phyloP scores from a whole-genome alignment of 2,888 invertebrate species.

The Brachyptera risi region DNA sequence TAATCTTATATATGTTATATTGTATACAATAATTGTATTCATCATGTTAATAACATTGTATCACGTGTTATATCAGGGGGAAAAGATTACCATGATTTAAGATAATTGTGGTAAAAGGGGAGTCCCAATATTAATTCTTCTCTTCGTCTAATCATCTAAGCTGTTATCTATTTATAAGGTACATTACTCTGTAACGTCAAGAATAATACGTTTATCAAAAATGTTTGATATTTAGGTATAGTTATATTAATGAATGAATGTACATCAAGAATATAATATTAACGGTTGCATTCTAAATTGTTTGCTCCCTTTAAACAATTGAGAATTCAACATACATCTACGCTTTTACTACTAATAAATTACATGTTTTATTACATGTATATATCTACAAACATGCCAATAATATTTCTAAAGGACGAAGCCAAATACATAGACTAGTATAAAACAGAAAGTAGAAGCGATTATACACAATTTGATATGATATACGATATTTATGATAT shows the following conservation, averaged over 20 bases:
- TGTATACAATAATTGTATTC: background rate
- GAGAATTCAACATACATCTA: background rate
- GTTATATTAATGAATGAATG: background rate
- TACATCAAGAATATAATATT: too few species aligned
- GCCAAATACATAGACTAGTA: too few species aligned
- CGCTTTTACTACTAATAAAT: too few species aligned
- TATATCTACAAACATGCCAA: too few species aligned
- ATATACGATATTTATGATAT: conserved; percentile 1
- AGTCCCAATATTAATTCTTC: conserved; percentile 1
- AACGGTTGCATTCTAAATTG: background rate
- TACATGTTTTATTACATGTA: too few species aligned
- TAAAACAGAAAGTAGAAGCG: too few species aligned
- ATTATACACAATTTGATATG: too few species aligned
- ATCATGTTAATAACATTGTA: background rate
- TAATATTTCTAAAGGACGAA: too few species aligned
- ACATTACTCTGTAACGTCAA: conserved; percentile 13
- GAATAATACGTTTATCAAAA: background rate
- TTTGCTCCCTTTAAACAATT: background rate
- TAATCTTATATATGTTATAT: background rate
- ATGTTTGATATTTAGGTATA: background rate
- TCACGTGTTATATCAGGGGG: background rate
- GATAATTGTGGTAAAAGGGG: conserved; percentile 16
- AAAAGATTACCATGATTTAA: conserved; percentile 7
- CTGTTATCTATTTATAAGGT: conserved; percentile 8
- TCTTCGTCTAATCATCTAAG: background rate